Base-by-base conservation (phyloP, 2,888 invertebrate genomes). In the Drosophila putrida region DNA sequence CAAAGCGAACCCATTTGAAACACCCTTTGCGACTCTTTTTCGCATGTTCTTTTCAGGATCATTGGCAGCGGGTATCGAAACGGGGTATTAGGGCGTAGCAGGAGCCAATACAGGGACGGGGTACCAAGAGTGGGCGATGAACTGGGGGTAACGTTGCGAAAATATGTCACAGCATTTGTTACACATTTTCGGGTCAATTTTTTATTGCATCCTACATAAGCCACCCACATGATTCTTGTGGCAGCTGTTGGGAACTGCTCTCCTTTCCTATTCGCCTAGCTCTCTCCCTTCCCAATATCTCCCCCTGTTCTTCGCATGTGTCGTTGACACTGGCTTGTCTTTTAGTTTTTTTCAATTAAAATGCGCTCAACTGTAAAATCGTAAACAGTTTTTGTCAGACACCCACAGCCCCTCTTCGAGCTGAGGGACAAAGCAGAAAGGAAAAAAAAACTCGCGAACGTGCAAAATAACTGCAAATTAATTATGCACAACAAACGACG, bases 81-180 rank as follows among this genome's bases (percentile, higher is more conserved):
- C 47, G 64, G 61, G 41, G 62, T 51, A 62, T 68, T 68, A 28
- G 60, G 51, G 50, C 35, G 44, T 41, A 15, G 20, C 13, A 6
- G 46, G 15, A 3, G 8, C 31, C 1, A 51, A 1, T 4, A 25
- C 11, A 20, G 20, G 20, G 20, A 3, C 20, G 20, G 20, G 2
- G 20, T 20, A 20, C 20, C 20, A 20, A 20, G 20, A 20, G 20
- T 20, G 4, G 57, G 11, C 25, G 38, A 53, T 39, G 27, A n/a
- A 41, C 15, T 8, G n/a, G 35, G 31, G 27, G 35, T 38, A 66
- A 75, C 66, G 77, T 75, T 85, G 78, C 75, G 88, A 82, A 88
- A 85, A 85, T 85, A 88, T 88, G 85, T 85, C 86, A 88, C 86
- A 85, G 75, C 85, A 85, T 85, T 85, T 85, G 85, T 88, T 85